Evolutionary conservation across 2,113 vertebrate genomes (phyloP), one percentile per base, ranked within the genome.

Genomic region (Mormyrus iriodes): DNA sequence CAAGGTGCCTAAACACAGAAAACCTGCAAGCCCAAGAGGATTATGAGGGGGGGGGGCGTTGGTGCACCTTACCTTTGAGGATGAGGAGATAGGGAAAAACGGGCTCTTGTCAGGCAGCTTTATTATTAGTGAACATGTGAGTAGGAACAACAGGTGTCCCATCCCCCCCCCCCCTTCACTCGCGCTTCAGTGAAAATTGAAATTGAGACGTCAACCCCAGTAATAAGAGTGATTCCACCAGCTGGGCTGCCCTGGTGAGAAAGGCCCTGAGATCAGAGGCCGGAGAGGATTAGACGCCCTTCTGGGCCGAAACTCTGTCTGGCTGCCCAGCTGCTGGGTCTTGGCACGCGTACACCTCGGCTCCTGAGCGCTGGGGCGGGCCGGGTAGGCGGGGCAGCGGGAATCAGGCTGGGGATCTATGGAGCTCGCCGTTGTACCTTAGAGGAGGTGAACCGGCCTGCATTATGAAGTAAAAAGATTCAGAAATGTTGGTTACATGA

Each of bases 81-180:
- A 17, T 49, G 61, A 89, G 17, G 84, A 87, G 48, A 46, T 55
- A n/a, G 42, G n/a, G 24, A 31, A 73, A 49, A 31, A 19, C 13
- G 12, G 13, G 69, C 31, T 39, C 10, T 39, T 76, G 3, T 73
- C 27, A 95, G 92, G 91, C 93, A 86, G 48, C 89, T 93, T 95
- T 93, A 95, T 95, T 95, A 92, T 76, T 73, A 42, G 87, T 88
- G 42, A 44, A 44, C 15, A n/a, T 48, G 88, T 53, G 58, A 82
- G 58, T 65, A 35, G 61, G 84, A 65, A 44, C 27, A 53, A 76
- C 76, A 88, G 87, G 88, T 73, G 73, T 88, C 21, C 31, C 42
- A n/a, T n/a, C 19, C 52, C 86, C 52, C 17, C 31, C 15, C 39
- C 9, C 35, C 39, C 44, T 15, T 4, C 48, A 9, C 49, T 9